Percentiles rank a stretch among this genome's conserved stretches.
Conservation (phyloP, 1,140 invertebrate genomes). For the Nymphalis io region DNA sequence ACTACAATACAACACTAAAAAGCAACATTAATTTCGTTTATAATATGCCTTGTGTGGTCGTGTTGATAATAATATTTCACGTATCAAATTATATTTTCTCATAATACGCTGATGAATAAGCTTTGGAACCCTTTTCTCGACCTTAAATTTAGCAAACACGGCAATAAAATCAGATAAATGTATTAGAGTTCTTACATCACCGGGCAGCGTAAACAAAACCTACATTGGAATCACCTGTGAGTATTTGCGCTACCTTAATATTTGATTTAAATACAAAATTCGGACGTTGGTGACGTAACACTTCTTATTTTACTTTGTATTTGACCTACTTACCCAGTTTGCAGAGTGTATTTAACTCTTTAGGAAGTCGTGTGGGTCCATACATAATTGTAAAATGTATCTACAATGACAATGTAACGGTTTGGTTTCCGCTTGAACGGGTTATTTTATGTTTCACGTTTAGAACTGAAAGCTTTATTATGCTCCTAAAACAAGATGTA, state of each 20-base stretch:
- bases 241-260: slow-evolving; percentile 24
- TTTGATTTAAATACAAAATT: slow-evolving; percentile 27
- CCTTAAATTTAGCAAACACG: neutral
- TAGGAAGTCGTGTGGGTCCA: neutral
- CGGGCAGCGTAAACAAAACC: slow-evolving; percentile 14
- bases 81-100: too few species aligned
- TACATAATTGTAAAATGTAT: slow-evolving; percentile 6
- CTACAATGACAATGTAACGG: neutral
- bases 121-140: neutral
- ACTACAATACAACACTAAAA: too few species aligned
- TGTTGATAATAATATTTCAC: too few species aligned
- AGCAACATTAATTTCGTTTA: too few species aligned
- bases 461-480: too few species aligned
- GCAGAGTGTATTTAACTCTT: neutral
- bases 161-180: neutral
- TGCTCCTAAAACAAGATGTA: too few species aligned
- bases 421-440: neutral
- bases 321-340: slow-evolving; percentile 7
- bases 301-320: slow-evolving; percentile 16
- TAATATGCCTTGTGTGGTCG: too few species aligned
- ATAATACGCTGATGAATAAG: too few species aligned
- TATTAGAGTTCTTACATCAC: neutral
- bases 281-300: neutral
- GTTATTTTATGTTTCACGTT: neutral
- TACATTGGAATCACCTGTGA: slow-evolving; percentile 21